Evolutionary conservation across 2,797 vertebrate genomes (phyloP).

Genomic region (Enteromius viviparus): DNA sequence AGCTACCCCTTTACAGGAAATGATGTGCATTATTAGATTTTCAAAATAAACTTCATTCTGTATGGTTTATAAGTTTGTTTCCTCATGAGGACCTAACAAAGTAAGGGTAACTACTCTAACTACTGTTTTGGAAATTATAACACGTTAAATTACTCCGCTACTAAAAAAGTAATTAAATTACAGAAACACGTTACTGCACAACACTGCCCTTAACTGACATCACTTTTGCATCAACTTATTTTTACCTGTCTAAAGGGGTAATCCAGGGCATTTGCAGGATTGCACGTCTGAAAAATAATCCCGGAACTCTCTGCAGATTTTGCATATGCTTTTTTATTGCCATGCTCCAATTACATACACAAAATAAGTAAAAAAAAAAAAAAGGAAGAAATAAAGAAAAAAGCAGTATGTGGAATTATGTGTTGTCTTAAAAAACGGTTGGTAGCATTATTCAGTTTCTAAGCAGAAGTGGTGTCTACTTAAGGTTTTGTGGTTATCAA

Average conservation of each 20-base stretch:
- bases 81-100: too few relatives aligned
- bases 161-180: too few relatives aligned
- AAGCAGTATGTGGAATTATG: conserved; percentile 28
- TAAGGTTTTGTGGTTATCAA: neutral
- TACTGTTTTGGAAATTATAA: too few relatives aligned
- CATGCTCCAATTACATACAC: conserved; percentile 57
- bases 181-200: too few relatives aligned
- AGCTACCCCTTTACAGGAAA: too few relatives aligned
- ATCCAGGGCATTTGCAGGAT: neutral
- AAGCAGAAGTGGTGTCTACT: conserved; percentile 38
- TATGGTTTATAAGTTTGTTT: too few relatives aligned
- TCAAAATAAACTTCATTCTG: too few relatives aligned
- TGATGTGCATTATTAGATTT: too few relatives aligned
- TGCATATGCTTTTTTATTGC: conserved; percentile 61
- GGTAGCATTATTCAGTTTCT: conserved; percentile 35
- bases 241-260: conserved; percentile 10
- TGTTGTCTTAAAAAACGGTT: conserved; percentile 56
- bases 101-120: too few relatives aligned
- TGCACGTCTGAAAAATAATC: neutral
- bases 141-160: too few relatives aligned
- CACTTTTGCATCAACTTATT: neutral
- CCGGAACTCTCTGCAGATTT: neutral
- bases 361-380: conserved; percentile 64
- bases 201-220: neutral
- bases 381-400: conserved; percentile 19